A percentile compares a stretch with the other conserved stretches of the same genome.
These are phyloP conservation scores for Neotoxoptera formosana DNA, from an alignment of 1,140 invertebrate species.

Conservation along the genomic window DNA sequence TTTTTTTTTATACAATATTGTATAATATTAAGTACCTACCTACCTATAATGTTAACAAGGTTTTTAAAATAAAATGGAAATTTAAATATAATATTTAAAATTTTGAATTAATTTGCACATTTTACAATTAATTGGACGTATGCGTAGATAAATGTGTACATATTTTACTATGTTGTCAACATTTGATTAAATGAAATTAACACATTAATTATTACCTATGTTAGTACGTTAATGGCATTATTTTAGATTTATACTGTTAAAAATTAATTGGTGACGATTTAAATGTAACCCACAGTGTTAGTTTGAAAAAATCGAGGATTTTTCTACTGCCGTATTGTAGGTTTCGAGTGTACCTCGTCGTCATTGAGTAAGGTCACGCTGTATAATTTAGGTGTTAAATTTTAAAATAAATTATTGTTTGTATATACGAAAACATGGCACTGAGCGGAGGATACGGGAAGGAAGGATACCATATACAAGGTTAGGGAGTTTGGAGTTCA, in stretches of 20 bases:
- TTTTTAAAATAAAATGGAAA: not conserved
- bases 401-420: not conserved
- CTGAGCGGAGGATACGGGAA: no score
- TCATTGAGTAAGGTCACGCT: not conserved
- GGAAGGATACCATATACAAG: no score
- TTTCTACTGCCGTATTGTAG: not conserved
- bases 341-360: not conserved
- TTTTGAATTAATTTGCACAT: not conserved
- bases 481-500: no score
- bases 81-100: not conserved
- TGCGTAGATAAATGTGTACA: constrained; percentile 1
- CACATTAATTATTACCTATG: not conserved
- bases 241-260: not conserved
- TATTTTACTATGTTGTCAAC: constrained; percentile 4
- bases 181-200: constrained; percentile 5
- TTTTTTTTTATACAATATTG: not conserved
- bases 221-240: not conserved
- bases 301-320: not conserved
- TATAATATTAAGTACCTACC: not conserved
- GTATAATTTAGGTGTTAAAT: not conserved
- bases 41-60: not conserved
- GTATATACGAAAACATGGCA: no score
- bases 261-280: not conserved
- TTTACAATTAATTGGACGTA: not conserved
- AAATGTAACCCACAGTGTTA: not conserved